Percentiles rank a stretch among this genome's conserved stretches.
These are phyloP conservation scores for Calliphora vomitoria DNA, from an alignment of 2,888 invertebrate genomes.

Conservation along the genomic window DNA sequence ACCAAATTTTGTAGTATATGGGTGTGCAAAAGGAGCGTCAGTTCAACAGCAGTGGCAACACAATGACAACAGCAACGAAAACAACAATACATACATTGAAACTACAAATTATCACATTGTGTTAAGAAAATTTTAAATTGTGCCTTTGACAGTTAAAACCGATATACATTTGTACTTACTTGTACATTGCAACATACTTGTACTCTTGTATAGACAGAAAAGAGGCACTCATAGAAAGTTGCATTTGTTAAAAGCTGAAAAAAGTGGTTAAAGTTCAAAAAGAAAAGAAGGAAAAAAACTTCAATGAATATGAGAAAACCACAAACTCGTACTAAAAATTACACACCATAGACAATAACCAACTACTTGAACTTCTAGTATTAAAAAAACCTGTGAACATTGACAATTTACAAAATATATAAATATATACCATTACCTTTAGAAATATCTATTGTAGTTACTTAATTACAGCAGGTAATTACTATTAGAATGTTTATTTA, in stretches of 20 bases:
- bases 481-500: no score
- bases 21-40: conserved; percentile 63
- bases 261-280: conserved; percentile 37
- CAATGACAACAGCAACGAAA: conserved; percentile 15
- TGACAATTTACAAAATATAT: not conserved
- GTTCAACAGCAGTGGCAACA: conserved; percentile 18
- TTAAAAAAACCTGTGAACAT: not conserved
- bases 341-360: conserved; percentile 21
- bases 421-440: no score
- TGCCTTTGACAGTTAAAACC: conserved; percentile 69
- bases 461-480: no score
- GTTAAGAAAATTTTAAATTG: conserved; percentile 58
- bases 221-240: not conserved
- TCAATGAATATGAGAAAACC: conserved; percentile 54
- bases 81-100: conserved; percentile 45
- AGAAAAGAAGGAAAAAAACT: conserved; percentile 8
- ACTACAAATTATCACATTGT: conserved; percentile 72
- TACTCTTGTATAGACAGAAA: not conserved
- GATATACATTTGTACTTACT: conserved; percentile 32
- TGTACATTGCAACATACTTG: conserved; percentile 6
- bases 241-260: not conserved
- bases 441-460: no score
- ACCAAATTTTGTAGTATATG: conserved; percentile 13
- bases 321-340: conserved; percentile 45
- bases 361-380: conserved; percentile 55